Evolutionary conservation across 2,888 invertebrate genomes (phyloP).

Genomic region (Oxycera nigricornis): DNA sequence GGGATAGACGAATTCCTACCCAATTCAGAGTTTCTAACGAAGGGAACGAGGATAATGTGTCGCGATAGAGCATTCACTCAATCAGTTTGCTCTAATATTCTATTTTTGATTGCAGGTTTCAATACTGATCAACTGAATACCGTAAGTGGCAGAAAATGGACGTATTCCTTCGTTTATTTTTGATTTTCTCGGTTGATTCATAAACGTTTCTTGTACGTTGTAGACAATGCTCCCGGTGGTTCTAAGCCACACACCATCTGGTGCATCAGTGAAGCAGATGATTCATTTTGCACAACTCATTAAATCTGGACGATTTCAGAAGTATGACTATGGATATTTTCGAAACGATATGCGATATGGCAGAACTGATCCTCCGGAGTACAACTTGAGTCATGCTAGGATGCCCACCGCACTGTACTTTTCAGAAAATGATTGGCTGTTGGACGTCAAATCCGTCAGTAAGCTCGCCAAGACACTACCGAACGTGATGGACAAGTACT

Average conservation of each 20-base stretch:
- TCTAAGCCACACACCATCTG: conserved; percentile 62
- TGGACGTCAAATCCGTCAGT: conserved; percentile 67
- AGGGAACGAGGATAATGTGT: conserved; percentile 66
- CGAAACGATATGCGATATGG: conserved; percentile 65
- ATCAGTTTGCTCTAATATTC: conserved; percentile 70
- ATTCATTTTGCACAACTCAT: conserved; percentile 62
- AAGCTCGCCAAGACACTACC: conserved; percentile 64
- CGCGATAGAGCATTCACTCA: conserved; percentile 65
- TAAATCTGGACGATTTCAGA: conserved; percentile 61
- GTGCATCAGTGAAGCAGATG: conserved; percentile 61
- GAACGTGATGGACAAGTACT: conserved; percentile 65
- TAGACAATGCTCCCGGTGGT: conserved; percentile 63
- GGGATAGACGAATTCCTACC: conserved; percentile 70
- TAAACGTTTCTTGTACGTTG: background rate
- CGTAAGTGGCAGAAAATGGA: no score
- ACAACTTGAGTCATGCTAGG: conserved; percentile 64
- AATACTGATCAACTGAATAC: conserved; percentile 65
- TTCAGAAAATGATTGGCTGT: conserved; percentile 71
- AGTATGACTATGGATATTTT: conserved; percentile 61
- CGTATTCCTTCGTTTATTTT: no score
- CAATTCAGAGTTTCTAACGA: conserved; percentile 63
- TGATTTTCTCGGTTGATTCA: background rate
- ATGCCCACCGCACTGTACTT: conserved; percentile 67
- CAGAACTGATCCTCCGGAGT: conserved; percentile 63
- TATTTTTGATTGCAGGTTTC: conserved; percentile 72